Evolutionary conservation across 1,140 invertebrate genomes (phyloP), one percentile per base, ranked within the genome.

Genomic region (Leptinotarsa texana): DNA sequence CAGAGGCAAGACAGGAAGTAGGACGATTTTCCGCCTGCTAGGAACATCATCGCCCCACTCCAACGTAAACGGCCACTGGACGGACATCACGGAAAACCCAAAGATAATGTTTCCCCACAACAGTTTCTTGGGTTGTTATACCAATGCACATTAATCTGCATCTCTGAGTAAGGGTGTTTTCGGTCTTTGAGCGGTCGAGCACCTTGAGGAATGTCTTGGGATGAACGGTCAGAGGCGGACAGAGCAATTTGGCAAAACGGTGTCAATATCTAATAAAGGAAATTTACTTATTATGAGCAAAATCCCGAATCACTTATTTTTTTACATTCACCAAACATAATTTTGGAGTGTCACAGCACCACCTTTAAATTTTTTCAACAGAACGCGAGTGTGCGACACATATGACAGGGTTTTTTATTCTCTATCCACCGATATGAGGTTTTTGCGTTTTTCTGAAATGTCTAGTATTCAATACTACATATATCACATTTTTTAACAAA

Each of bases 91-190:
- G 69, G 51, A 24, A 62, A 62, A 62, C 69, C 69, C 22, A 27
- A 47, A 71, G 69, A 71, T 71, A 71, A 71, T 71, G 69, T 62
- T 33, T 71, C 69, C 69, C 69, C 69, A 77, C 80, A 80, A 80
- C 78, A 80, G 80, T 83, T 83, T 84, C 83, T 84, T 84, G 79
- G 74, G 78, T 82, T 81, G 83, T 68, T 68, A 68, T 68, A 82
- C 81, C 82, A 82, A 82, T 82, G 82, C 81, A 84, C 83, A 84
- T 84, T 84, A 84, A 84, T 84, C 83, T 84, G 83, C 83, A 84
- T 84, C 80, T 80, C 77, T 70, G 78, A 72, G 69, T 61, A 62
- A 76, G 75, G 76, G 79, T 77, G 77, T 66, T 73, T 63, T 74
- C 72, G 61, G 69, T 69, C 47, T 48, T 21, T 27, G 74, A 74